Percentiles rank a stretch among this genome's conserved stretches.
Conservation (phyloP, 2,113 vertebrate species). For the Antigone vipio region DNA sequence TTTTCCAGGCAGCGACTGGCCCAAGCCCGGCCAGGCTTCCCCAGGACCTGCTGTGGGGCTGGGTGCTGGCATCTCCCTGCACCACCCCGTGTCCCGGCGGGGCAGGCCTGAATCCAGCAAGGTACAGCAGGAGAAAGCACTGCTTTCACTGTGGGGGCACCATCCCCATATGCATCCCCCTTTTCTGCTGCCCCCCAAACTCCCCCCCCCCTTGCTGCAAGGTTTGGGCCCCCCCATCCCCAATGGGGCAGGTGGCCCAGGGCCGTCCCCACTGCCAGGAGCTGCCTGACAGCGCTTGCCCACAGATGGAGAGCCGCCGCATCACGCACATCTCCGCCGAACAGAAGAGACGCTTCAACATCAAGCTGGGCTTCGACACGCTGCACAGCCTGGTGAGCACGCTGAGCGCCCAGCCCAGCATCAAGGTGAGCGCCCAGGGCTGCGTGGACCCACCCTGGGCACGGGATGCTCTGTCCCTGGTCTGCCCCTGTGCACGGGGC, state of each 20-base stretch:
- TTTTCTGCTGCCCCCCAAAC: not conserved
- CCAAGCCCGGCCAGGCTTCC: constrained; percentile 41
- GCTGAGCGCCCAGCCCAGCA: constrained; percentile 88
- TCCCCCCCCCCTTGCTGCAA: not conserved
- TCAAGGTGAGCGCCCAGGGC: constrained; percentile 79
- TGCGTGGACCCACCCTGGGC: not conserved
- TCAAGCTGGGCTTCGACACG: constrained; percentile 95
- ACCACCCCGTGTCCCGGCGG: constrained; percentile 61
- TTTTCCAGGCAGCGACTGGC: constrained; percentile 54
- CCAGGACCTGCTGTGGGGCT: constrained; percentile 32
- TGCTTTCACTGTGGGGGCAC: not conserved
- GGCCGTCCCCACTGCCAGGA: not conserved
- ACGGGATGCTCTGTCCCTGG: rapidly evolving
- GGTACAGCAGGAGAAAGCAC: constrained; percentile 56
- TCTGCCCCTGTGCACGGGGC: not conserved
- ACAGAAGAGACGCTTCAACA: constrained; percentile 98
- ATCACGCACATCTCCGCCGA: constrained; percentile 96
- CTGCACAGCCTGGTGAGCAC: constrained; percentile 91
- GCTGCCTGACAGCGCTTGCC: not conserved
- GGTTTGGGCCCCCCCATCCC: not conserved
- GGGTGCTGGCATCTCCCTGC: constrained; percentile 57
- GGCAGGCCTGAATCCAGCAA: constrained; percentile 81
- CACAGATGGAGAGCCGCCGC: constrained; percentile 84
- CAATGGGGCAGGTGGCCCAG: not conserved
- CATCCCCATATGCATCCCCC: not conserved